These are phyloP conservation scores for Phrynocephalus versicolor DNA, from an alignment of 2,113 vertebrate species.

Conservation along the genomic window DNA sequence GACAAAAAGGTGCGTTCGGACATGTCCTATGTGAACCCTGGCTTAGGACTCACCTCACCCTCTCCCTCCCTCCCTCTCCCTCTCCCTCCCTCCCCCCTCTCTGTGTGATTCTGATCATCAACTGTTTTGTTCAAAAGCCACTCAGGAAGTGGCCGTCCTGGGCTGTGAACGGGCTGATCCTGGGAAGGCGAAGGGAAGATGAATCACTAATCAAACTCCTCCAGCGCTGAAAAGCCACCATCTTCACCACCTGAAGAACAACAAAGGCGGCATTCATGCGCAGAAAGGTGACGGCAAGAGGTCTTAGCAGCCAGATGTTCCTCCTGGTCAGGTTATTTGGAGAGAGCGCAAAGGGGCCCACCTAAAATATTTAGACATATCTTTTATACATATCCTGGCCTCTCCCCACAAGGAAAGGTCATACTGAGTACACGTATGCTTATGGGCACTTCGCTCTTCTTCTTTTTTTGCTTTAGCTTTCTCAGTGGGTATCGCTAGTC, in stretches of 20 bases:
- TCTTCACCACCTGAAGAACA: background rate
- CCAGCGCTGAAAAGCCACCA: slow-evolving; percentile 5
- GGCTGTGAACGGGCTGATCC: slow-evolving; percentile 24
- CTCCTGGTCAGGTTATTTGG: too few relatives aligned
- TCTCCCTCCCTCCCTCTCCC: too few relatives aligned
- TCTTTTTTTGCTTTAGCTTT: too few relatives aligned
- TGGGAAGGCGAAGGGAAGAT: slow-evolving; percentile 20
- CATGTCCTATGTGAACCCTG: slow-evolving; percentile 44
- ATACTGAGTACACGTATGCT: background rate
- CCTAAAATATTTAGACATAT: background rate
- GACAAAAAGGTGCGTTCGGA: slow-evolving; percentile 63
- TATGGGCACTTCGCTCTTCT: too few relatives aligned
- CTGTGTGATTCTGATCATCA: slow-evolving; percentile 56
- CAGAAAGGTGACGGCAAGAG: background rate
- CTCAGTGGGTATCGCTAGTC: too few relatives aligned
- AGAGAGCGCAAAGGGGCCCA: background rate
- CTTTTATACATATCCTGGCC: background rate
- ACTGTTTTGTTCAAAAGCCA: slow-evolving; percentile 51
- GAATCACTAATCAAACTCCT: slow-evolving; percentile 19
- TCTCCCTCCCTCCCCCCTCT: too few relatives aligned
- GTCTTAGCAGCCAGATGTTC: background rate
- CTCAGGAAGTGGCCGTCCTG: slow-evolving; percentile 28
- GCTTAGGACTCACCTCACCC: too few relatives aligned
- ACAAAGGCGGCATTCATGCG: slow-evolving; percentile 11
- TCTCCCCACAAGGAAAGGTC: background rate